Evolutionary conservation across 2,113 vertebrate species (phyloP), one percentile per base, ranked within the genome.

Genomic region (Apteryx owenii): DNA sequence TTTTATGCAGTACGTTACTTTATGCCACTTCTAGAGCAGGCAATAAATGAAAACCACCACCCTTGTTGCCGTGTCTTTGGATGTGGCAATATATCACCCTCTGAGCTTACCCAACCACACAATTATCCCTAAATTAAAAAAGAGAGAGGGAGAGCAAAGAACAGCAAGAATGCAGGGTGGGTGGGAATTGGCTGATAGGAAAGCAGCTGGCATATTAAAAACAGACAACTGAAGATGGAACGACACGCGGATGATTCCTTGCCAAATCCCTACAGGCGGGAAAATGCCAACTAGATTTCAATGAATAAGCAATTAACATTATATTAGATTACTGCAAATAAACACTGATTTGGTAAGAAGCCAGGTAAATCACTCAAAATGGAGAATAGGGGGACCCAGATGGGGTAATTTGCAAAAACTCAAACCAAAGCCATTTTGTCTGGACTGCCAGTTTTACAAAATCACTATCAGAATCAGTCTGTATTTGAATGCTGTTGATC

Each of bases 141-240:
- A 93, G 93, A 85, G 90, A 96, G 89, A 88, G 64, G 48, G 85
- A 93, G 88, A 85, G 89, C 89, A 97, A 95, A 96, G 88, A 95
- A 86, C 96, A 95, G 86, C 95, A 98, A 96, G 96, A 86, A 94
- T 92, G 96, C 42, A 3, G 68, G 54, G 83, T 86, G 97, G 97
- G 97, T 95, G 94, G 88, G 91, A 40, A 28, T 0, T 87, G 71
- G 75, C 62, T 97, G 95, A 69, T 87, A 97, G 91, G 92, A 81
- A 70, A 95, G 94, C 88, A 98, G 96, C 95, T 97, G 96, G 94
- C 92, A 96, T 38, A 9, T 91, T 95, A 88, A 93, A 65, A 51
- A 54, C 40, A 82, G 56, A 87, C 76, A 97, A 64, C 61, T 72
- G 65, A 79, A 82, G 75, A 94, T 85, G 88, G 93, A 94, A 72